Conservation (phyloP, 2,888 invertebrate species). For the Ethmia dodecea region DNA sequence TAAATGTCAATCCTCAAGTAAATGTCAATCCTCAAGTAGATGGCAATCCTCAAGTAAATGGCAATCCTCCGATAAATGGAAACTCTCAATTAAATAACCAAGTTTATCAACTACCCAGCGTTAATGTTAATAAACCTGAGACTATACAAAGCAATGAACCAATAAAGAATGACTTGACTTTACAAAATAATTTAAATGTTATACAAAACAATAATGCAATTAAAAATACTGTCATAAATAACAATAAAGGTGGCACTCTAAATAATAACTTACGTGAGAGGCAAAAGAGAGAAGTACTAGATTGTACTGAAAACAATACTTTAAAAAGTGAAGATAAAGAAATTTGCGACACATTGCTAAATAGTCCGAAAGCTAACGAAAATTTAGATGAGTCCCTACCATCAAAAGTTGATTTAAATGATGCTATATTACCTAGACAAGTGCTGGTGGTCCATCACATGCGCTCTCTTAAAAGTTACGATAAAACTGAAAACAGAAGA, state of each 20-base stretch:
- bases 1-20: too few species aligned
- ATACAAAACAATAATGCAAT: constrained; percentile 9
- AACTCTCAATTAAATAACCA: too few species aligned
- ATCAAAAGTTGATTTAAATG: constrained; percentile 35
- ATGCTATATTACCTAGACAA: constrained; percentile 29
- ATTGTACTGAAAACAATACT: constrained; percentile 41
- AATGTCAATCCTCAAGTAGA: too few species aligned
- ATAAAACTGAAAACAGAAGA: constrained; percentile 29
- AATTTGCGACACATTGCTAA: constrained; percentile 40
- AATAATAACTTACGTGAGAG: constrained; percentile 23
- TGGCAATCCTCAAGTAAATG: too few species aligned
- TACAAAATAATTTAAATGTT: too few species aligned
- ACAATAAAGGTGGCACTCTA: constrained; percentile 11
- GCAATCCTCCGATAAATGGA: too few species aligned
- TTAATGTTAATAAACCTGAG: too few species aligned
- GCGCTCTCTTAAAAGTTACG: constrained; percentile 53
- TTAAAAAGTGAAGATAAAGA: constrained; percentile 43
- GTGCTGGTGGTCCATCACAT: constrained; percentile 44
- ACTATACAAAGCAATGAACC: too few species aligned
- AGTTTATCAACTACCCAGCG: too few species aligned
- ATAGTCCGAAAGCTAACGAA: constrained; percentile 11
- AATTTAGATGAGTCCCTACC: constrained; percentile 28
- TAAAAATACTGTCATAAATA: not conserved
- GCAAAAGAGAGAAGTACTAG: constrained; percentile 53
- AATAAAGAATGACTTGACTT: too few species aligned